phyloP scores from a whole-genome alignment of 2,797 vertebrate genomes.

The Oophaga sylvatica region DNA sequence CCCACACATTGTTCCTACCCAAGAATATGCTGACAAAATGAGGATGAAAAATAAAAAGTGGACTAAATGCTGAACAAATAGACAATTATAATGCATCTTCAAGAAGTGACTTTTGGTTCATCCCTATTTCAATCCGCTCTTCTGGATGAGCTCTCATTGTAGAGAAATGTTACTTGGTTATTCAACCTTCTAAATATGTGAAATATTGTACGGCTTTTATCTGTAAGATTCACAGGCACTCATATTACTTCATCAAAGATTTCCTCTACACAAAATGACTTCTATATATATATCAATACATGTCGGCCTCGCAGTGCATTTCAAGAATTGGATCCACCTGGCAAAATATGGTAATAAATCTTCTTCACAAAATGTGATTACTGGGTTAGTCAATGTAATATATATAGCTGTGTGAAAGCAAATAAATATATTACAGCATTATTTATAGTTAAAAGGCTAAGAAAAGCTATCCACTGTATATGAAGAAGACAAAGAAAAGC shows the following conservation, averaged over 20 bases:
- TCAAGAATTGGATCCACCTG: neutral
- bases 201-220: neutral
- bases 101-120: too few relatives aligned
- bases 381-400: constrained; percentile 18
- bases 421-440: constrained; percentile 31
- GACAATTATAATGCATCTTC: too few relatives aligned
- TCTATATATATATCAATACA: constrained; percentile 45
- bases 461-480: neutral
- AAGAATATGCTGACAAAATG: too few relatives aligned
- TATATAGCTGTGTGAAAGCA: neutral
- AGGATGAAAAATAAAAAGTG: too few relatives aligned
- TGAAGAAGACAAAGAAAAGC: neutral
- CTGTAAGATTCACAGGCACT: neutral
- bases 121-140: too few relatives aligned
- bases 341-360: constrained; percentile 15
- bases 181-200: neutral
- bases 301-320: constrained; percentile 13
- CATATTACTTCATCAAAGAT: constrained; percentile 18
- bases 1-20: too few relatives aligned
- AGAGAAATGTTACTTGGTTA: neutral
- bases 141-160: neutral
- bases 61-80: too few relatives aligned
- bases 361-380: constrained; percentile 29
- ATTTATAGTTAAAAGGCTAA: constrained; percentile 1
- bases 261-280: constrained; percentile 18